A percentile compares a stretch with the other conserved stretches of the same genome.
Evolutionary conservation across 2,888 invertebrate species (phyloP).

Genomic region (Torymus aiolomorphi): DNA sequence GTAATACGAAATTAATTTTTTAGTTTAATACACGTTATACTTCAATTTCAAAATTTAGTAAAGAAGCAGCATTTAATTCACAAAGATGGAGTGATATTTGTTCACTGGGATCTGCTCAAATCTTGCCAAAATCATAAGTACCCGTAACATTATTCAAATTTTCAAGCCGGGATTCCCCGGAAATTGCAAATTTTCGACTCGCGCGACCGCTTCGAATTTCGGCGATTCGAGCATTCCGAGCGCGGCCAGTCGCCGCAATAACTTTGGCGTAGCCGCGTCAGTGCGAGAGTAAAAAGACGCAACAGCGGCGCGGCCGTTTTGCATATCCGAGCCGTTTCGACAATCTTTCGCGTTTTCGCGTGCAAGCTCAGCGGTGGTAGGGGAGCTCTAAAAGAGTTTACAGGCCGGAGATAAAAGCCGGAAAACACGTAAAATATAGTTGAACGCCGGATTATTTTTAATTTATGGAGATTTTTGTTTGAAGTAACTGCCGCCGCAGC

Average conservation of each 20-base stretch:
- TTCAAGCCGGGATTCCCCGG: neutral
- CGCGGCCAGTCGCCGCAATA: slow-evolving; percentile 3
- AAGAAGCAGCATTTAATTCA: no score
- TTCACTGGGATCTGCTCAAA: no score
- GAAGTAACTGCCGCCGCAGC: neutral
- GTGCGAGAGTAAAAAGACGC: slow-evolving; percentile 28
- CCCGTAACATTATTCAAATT: slow-evolving; percentile 9
- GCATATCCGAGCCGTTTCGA: slow-evolving; percentile 34
- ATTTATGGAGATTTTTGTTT: neutral
- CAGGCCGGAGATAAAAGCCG: no score
- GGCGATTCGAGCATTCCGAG: slow-evolving; percentile 16
- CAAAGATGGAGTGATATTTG: no score
- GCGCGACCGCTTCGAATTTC: slow-evolving; percentile 12
- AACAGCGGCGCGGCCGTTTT: slow-evolving; percentile 5
- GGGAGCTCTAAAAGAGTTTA: no score
- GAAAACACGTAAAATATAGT: no score
- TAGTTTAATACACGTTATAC: no score
- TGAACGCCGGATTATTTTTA: neutral
- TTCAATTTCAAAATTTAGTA: no score
- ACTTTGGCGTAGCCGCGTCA: slow-evolving; percentile 23
- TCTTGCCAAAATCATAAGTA: neutral
- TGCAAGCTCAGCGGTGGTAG: slow-evolving; percentile 2
- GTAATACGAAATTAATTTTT: no score
- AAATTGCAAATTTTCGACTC: slow-evolving; percentile 30
- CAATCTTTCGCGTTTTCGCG: slow-evolving; percentile 26